Evolutionary conservation across 2,888 invertebrate genomes (phyloP), one percentile per base, ranked within the genome.

Genomic region (Pandemis corylana): DNA sequence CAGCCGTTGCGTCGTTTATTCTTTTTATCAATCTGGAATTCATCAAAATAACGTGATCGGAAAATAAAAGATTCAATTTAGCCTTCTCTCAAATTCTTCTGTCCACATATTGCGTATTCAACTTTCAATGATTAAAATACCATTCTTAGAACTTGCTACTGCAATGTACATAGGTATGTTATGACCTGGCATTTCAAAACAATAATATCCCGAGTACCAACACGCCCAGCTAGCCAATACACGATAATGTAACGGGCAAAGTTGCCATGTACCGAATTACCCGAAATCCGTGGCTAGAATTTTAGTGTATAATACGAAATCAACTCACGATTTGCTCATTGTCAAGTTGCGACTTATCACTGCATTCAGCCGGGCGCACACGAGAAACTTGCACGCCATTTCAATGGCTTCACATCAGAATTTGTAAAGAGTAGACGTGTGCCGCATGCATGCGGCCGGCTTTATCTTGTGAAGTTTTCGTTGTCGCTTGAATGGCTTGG

Each of bases 351-450:
- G 86, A 89, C 89, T 91, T 93, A 92, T 91, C 91, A 89, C 86
- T 82, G 83, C 86, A 87, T 88, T 89, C 89, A 87, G 87, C 81
- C 86, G 87, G 87, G 83, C 87, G 88, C 87, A 85, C 88, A 87
- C 87, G 84, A 85, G 85, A 89, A 93, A 93, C 90, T 94, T 93
- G 90, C 89, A 90, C 90, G 85, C 84, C 80, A 80, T 84, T 82
- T 91, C 92, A 92, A 92, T 91, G 89, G 89, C 84, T 89, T 87
- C 91, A 88, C 89, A 90, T 90, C 91, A 90, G 92, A 93, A 91
- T 93, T 93, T 92, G 93, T 92, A 91, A 93, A 92, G 93, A 91
- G 92, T 89, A 83, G 91, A 92, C 92, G 94, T 93, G 93, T 87
- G 87, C 83, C 83, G 92, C 89, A 91, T 93, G 89, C 90, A 89